Base-by-base conservation (phyloP, 2,888 invertebrate genomes). In the Lasiommata megera region DNA sequence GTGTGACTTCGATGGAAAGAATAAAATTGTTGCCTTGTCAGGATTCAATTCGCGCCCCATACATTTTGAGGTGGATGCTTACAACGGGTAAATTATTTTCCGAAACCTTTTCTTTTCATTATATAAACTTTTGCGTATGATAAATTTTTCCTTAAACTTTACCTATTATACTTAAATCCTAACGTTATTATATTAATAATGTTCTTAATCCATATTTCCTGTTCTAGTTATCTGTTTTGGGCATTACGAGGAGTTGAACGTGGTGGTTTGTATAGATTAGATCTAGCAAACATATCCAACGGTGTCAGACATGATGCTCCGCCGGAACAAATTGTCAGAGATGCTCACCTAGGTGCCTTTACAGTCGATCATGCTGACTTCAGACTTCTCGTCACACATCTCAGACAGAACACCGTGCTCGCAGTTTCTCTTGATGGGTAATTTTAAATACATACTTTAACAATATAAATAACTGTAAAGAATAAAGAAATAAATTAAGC, bases 51-150 rank as follows among this genome's bases (percentile, higher is more conserved):
- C 92, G 5, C 92, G 93, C 67, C 96, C 97, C 0, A 92, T 93
- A 56, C 96, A 96, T 71, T 93, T 98, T 67, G 95, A 97, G 86
- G 96, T 97, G 0, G 98, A 98, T 88, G 97, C 98, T 31, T 94
- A 96, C 72, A 98, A 98, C 79, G 98, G 98, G 93, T 95, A 82
- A 84, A 76, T 23, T 16, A 11, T 28, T 41, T 37, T 41, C 6
- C 5, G 23, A 54, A 37, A 56, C 29, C 11, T 46, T 38, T 34
- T n/a, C 1, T 43, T 40, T 11, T 41, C 5, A 23, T n/a, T n/a
- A n/a, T 23, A 44, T 50, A 37, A 41, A 46, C 14, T 9, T 28
- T 28, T 29, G n/a, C 5, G 6, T 11, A 11, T 52, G 31, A 31
- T 11, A 1, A 40, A 18, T 40, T 11, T 38, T 7, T 38, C 11